phyloP scores from a whole-genome alignment of 35 echinoderm and acorn worm species.

The Strongylocentrotus purpuratus region DNA sequence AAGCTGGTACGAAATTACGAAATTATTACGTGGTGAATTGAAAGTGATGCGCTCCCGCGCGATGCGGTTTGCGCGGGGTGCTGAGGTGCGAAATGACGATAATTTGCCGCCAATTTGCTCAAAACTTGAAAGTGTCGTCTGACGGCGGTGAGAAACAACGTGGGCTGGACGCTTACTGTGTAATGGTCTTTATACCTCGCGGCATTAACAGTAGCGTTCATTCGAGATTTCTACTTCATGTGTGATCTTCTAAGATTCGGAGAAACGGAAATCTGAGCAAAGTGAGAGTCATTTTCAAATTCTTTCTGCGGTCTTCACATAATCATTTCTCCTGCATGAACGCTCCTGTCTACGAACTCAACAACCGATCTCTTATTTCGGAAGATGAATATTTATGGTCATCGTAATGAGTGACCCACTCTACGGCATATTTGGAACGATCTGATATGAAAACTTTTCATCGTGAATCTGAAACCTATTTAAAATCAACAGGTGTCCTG shows the following conservation, averaged over 20 bases:
- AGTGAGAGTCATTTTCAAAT: too few species aligned
- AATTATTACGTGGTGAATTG: background rate
- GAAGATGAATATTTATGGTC: too few species aligned
- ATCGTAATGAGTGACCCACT: too few species aligned
- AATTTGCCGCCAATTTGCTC: slow-evolving; percentile 22
- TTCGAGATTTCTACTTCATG: background rate
- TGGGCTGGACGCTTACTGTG: background rate
- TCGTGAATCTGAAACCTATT: background rate
- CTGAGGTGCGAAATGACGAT: slow-evolving; percentile 19
- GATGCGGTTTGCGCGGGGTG: background rate
- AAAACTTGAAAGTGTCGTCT: slow-evolving; percentile 28
- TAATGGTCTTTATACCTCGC: background rate
- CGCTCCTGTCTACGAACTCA: too few species aligned
- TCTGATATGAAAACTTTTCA: too few species aligned
- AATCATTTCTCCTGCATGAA: too few species aligned
- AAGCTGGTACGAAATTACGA: background rate
- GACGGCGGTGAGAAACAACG: background rate
- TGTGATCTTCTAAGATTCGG: background rate
- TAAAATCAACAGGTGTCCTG: background rate
- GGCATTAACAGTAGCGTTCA: background rate
- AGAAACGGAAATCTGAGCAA: background rate
- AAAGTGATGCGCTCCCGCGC: background rate
- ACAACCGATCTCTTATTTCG: too few species aligned
- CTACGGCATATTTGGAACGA: too few species aligned
- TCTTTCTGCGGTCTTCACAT: too few species aligned